Base-by-base conservation (phyloP, 2,113 vertebrate species). In the Gnathonemus echidnorhynchus region DNA sequence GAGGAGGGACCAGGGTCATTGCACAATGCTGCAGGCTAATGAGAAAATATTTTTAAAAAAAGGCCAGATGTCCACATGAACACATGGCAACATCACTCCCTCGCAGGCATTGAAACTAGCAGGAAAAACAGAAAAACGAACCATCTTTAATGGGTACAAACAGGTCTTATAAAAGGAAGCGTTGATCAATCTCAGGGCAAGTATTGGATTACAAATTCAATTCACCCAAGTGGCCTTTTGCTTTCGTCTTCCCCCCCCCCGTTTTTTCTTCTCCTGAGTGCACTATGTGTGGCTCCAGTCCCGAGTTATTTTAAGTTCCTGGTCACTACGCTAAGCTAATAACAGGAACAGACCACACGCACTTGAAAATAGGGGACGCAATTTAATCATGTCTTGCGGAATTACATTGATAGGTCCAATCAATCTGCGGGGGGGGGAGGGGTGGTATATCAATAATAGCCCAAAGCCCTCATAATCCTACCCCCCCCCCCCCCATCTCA, bases 181-280 rank as follows among this genome's bases (percentile, higher is more conserved):
- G 92, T 92, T 91, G 91, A 94, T 95, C 93, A 90, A 94, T 94
- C 91, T 93, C 91, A 90, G 91, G 90, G 90, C 92, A 91, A 77
- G 93, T 93, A 93, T 95, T 94, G 91, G 91, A 95, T 95, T 94
- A 93, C 94, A 95, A 95, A 95, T 95, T 93, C 92, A 94, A 94
- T 95, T 95, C 94, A 92, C 85, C n/a, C 62, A 35, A 46, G 92
- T 90, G 83, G 91, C 89, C 90, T 91, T 94, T 93, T 92, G 92
- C 93, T 92, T 80, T 80, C 15, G 4, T 42, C 70, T 77, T 3
- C 2, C 7, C n/a, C 35, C 4, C 35, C 15, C 74, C 27, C 35
- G 91, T 88, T 86, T 92, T 90, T 94, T 93, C 90, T 91, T 92
- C 92, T 92, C 92, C 90, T 89, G 91, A 91, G 92, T 92, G 94